Conservation (phyloP, 2,113 vertebrate species). For the Brachyistius frenatus region DNA sequence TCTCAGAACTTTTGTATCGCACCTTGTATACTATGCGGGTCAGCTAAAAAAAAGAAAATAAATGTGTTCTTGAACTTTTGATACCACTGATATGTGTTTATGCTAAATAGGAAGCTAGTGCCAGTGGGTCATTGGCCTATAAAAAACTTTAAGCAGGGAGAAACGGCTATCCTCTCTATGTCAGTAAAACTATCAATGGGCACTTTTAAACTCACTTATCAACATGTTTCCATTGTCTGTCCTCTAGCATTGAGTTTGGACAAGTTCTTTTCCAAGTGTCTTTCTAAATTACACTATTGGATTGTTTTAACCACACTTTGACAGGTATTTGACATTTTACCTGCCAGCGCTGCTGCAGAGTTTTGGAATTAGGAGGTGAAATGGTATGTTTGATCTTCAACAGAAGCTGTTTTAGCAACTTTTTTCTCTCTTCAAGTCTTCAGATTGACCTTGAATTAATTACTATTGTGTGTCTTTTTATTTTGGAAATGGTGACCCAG, state of each 20-base stretch:
- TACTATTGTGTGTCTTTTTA: constrained; percentile 2
- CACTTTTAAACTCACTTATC: neutral
- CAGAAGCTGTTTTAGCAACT: constrained; percentile 10
- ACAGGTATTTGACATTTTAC: neutral
- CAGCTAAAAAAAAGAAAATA: too few relatives aligned
- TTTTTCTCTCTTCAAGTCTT: constrained; percentile 3
- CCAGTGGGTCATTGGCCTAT: too few relatives aligned
- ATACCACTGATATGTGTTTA: too few relatives aligned
- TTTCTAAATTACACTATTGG: constrained; percentile 10
- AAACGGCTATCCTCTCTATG: too few relatives aligned
- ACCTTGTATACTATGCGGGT: too few relatives aligned
- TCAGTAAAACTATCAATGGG: too few relatives aligned
- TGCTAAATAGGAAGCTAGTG: too few relatives aligned
- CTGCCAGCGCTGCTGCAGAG: neutral
- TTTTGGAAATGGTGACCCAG: constrained; percentile 11
- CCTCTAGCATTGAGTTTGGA: neutral
- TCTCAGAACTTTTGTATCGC: too few relatives aligned
- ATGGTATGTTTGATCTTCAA: neutral
- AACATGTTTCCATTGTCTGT: neutral
- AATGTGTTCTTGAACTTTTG: too few relatives aligned
- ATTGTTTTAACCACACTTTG: neutral
- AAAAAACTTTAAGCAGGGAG: too few relatives aligned
- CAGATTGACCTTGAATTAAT: neutral
- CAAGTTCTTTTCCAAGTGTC: neutral
- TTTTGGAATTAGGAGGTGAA: neutral